Evolutionary conservation across 2,113 vertebrate species (phyloP).

Genomic region (Nyctereutes procyonoides): DNA sequence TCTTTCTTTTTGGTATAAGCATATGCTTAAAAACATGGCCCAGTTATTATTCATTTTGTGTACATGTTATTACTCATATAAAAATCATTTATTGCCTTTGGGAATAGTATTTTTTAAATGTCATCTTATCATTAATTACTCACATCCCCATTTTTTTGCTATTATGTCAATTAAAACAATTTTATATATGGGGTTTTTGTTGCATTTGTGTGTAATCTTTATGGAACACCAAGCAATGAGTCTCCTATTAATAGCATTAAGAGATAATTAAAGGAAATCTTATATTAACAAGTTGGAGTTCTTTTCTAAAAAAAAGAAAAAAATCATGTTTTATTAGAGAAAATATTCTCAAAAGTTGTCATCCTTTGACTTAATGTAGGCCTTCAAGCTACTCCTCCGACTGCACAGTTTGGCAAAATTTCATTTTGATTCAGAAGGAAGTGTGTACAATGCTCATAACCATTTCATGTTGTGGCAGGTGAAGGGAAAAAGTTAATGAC

Average conservation of each 20-base stretch:
- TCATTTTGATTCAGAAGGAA: neutral
- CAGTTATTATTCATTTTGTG: conserved; percentile 14
- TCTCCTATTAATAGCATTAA: neutral
- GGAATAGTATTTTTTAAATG: neutral
- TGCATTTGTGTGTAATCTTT: neutral
- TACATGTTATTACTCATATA: neutral
- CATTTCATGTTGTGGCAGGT: neutral
- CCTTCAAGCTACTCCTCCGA: neutral
- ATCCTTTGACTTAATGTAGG: neutral
- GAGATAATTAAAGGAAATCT: neutral
- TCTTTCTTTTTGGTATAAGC: conserved; percentile 26
- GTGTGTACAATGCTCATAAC: neutral
- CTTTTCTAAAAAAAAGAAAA: neutral
- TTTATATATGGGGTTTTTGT: neutral
- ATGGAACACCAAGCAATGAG: neutral
- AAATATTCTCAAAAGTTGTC: conserved; percentile 44
- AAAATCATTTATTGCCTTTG: conserved; percentile 18
- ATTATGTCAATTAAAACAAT: neutral
- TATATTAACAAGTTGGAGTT: neutral
- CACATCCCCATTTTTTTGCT: neutral
- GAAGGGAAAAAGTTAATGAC: neutral
- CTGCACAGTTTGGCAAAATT: neutral
- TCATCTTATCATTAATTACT: neutral
- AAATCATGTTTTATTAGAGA: neutral
- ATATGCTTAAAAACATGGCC: neutral